Conservation (phyloP, 2,888 invertebrate species). For the Thymelicus acteon region DNA sequence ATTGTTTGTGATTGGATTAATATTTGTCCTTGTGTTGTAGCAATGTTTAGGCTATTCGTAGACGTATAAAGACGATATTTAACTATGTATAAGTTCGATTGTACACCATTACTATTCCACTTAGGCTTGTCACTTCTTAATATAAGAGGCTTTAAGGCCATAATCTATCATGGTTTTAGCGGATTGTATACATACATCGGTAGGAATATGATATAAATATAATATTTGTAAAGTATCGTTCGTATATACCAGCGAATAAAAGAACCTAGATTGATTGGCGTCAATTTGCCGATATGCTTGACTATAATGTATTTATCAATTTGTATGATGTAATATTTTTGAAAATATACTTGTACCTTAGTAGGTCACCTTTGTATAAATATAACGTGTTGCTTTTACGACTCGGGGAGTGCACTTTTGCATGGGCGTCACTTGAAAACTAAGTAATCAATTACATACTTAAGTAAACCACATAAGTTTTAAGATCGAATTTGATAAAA, state of each 20-base stretch:
- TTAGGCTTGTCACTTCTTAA: too few species aligned
- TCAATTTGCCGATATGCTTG: background rate
- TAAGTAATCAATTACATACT: background rate
- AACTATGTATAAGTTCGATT: too few species aligned
- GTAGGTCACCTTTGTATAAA: slow-evolving; percentile 3
- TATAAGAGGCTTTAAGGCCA: too few species aligned
- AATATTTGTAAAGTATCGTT: background rate
- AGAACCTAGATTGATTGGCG: background rate
- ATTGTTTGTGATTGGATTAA: slow-evolving; percentile 8
- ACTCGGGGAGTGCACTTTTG: background rate
- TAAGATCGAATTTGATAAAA: too few species aligned
- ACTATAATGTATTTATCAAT: background rate
- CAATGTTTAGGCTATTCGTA: slow-evolving; percentile 1
- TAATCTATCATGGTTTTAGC: background rate
- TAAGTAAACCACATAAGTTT: background rate
- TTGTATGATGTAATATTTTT: slow-evolving; percentile 13
- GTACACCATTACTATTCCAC: too few species aligned
- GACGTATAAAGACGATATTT: background rate
- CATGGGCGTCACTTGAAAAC: background rate
- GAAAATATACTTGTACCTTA: slow-evolving; percentile 4
- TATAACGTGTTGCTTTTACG: background rate
- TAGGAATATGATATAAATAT: background rate
- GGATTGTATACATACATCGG: background rate
- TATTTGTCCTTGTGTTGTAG: background rate
- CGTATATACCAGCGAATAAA: background rate